phyloP scores from a whole-genome alignment of 2,888 invertebrate species.

The Beris chalybata region DNA sequence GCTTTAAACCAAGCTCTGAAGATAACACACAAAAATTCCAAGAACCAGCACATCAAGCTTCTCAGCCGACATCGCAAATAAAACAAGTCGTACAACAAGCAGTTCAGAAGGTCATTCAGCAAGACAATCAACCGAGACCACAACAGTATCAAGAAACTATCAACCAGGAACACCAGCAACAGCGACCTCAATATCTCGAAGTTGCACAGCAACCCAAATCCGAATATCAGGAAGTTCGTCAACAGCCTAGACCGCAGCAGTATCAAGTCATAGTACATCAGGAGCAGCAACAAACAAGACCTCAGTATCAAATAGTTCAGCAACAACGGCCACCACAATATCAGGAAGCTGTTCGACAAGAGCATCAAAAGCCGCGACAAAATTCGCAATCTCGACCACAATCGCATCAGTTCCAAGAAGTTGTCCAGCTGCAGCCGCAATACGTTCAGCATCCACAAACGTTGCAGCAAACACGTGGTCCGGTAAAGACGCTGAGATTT shows the following conservation, averaged over 20 bases:
- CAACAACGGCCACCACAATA: neutral
- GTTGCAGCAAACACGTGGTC: neutral
- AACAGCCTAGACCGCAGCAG: neutral
- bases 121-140: constrained; percentile 27
- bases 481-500: too few relatives aligned
- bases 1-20: constrained; percentile 9
- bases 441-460: constrained; percentile 1
- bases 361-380: neutral
- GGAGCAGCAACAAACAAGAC: neutral
- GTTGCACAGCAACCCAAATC: constrained; percentile 39
- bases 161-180: constrained; percentile 45
- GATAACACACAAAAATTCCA: neutral
- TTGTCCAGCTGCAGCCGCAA: neutral
- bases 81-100: neutral
- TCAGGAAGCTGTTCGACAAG: neutral
- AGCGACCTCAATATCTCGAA: constrained; percentile 33
- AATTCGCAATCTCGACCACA: neutral
- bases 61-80: neutral
- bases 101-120: neutral
- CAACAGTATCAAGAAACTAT: constrained; percentile 41
- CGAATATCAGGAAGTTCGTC: constrained; percentile 40
- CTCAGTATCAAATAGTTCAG: neutral
- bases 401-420: neutral
- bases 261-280: neutral
- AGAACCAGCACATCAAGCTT: neutral